Conservation (phyloP, 2,888 invertebrate species). For the Cybosia mesomella region DNA sequence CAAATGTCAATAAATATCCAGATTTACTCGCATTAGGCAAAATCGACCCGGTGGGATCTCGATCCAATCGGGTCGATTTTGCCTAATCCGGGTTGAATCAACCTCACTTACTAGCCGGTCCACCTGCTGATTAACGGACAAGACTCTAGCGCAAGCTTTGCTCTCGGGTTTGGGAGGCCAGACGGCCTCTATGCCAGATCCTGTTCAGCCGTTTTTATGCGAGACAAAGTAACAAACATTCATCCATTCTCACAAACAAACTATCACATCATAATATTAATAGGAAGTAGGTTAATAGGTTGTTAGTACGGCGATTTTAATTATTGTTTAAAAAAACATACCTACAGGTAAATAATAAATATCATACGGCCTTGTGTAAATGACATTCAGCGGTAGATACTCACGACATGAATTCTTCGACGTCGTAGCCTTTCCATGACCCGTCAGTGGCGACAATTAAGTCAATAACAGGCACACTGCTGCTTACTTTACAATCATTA, state of each 20-base stretch:
- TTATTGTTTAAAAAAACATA: background rate
- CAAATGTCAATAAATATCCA: background rate
- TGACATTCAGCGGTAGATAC: conserved; percentile 46
- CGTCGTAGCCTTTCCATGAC: conserved; percentile 85
- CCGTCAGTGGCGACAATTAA: conserved; percentile 87
- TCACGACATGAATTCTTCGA: conserved; percentile 86
- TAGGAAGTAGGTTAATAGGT: conserved; percentile 1
- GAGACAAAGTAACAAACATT: background rate
- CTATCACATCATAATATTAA: background rate
- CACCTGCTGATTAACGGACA: too few species aligned
- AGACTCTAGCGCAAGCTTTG: too few species aligned
- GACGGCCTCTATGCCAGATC: too few species aligned
- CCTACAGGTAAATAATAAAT: background rate
- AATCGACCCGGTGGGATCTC: background rate
- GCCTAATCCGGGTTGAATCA: too few species aligned
- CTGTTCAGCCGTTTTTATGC: background rate
- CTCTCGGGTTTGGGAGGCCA: too few species aligned
- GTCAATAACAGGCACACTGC: conserved; percentile 80
- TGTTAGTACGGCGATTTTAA: background rate
- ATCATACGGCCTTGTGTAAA: conserved; percentile 27
- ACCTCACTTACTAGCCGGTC: too few species aligned
- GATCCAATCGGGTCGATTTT: too few species aligned
- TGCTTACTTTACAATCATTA: conserved; percentile 65
- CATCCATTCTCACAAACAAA: conserved; percentile 1
- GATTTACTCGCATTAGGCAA: background rate